These are phyloP conservation scores for Thecophora atra DNA, from an alignment of 2,888 invertebrate species.

Conservation along the genomic window DNA sequence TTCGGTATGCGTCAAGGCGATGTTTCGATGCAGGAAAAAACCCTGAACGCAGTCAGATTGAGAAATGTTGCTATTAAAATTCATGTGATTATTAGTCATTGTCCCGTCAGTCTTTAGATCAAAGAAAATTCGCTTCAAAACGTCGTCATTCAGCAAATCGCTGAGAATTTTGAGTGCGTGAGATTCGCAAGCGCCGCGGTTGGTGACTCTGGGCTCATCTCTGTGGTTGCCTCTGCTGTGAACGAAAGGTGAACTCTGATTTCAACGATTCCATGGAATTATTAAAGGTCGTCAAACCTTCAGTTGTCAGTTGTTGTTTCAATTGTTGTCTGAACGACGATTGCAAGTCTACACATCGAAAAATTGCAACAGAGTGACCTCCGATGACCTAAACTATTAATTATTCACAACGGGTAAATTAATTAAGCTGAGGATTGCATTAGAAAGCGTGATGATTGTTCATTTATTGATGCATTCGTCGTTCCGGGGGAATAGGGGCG, in stretches of 20 bases:
- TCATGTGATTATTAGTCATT: slow-evolving; percentile 6
- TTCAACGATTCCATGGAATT: slow-evolving; percentile 6
- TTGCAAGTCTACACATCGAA: not conserved
- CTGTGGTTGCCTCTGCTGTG: not conserved
- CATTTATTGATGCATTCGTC: too few species aligned
- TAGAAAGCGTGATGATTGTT: too few species aligned
- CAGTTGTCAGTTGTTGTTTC: not conserved
- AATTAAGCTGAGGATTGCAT: too few species aligned
- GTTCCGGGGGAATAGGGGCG: too few species aligned
- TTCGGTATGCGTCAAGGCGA: not conserved
- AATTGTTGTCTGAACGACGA: not conserved
- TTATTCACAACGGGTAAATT: too few species aligned
- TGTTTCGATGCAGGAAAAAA: not conserved
- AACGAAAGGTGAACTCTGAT: not conserved
- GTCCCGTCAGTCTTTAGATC: not conserved
- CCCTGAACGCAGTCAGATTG: not conserved
- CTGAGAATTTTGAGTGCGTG: slow-evolving; percentile 17
- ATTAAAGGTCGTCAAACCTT: too few species aligned
- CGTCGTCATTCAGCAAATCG: not conserved
- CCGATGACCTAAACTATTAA: too few species aligned
- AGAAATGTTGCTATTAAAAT: not conserved
- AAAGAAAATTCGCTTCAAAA: slow-evolving; percentile 1
- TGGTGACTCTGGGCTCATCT: too few species aligned
- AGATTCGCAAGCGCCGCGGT: slow-evolving; percentile 1
- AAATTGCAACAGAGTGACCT: too few species aligned